Evolutionary conservation across 2,888 invertebrate genomes (phyloP), one percentile per base, ranked within the genome.

Genomic region (Liodrosophila aerea): DNA sequence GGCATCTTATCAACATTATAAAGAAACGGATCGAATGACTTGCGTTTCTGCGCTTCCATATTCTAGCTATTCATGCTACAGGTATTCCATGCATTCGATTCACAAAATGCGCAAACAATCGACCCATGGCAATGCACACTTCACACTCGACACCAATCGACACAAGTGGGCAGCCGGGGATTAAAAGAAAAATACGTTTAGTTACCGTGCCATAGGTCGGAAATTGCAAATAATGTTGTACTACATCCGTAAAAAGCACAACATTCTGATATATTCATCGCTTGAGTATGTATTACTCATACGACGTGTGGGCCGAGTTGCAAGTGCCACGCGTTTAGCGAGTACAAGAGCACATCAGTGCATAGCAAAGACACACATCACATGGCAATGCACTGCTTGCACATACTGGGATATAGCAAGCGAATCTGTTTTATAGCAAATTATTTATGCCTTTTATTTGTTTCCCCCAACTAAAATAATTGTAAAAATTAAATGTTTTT

Each of bases 21-120:
- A 31, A 9, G 41, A 34, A 37, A n/a, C 53, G 22, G 5, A 13
- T 41, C n/a, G 34, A 37, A 29, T 29, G 33, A 11, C 13, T 22
- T 7, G 15, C 16, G 7, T n/a, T 12, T 7, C 8, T 27, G 18
- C 1, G 29, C 30, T n/a, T n/a, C n/a, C n/a, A n/a, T n/a, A n/a
- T n/a, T n/a, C n/a, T n/a, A 16, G 7, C 34, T 53, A 59, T 46
- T 70, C 69, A 73, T 67, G 51, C 40, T 4, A 4, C 34, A 22
- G 50, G 39, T 16, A 67, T 67, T 34, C 34, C 18, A 45, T 13
- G 39, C 18, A 67, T 50, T 47, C 39, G 7, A 13, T 22, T 30
- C 39, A 29, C 44, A 4, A 37, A 49, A 18, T 16, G 44, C 11
- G 44, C 47, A 41, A 62, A 53, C 33, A 54, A 13, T 4, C 11